These are phyloP conservation scores for Falco concolor DNA, from an alignment of 2,797 vertebrate species.

Conservation along the genomic window DNA sequence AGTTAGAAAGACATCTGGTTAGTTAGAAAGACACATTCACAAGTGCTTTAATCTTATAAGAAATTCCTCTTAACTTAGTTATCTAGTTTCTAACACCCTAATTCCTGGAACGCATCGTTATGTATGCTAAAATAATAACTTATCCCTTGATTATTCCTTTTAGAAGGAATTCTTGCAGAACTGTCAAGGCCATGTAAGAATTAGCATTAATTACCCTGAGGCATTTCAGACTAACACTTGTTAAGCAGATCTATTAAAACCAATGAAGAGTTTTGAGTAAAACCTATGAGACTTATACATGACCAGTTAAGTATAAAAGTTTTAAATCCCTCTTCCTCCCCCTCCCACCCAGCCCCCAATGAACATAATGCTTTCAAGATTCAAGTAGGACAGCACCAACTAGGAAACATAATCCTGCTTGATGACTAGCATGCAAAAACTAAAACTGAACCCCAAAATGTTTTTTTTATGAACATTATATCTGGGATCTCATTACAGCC, in stretches of 20 bases:
- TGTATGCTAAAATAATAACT: conserved; percentile 26
- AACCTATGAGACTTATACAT: background rate
- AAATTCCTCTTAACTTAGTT: background rate
- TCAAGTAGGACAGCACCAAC: background rate
- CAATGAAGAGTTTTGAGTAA: conserved; percentile 14
- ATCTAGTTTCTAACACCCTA: background rate
- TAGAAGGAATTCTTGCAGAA: conserved; percentile 9
- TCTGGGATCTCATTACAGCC: background rate
- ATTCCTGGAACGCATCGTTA: conserved; percentile 16
- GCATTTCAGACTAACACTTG: conserved; percentile 33
- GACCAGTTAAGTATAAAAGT: background rate
- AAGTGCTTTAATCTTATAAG: background rate
- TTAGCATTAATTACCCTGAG: conserved; percentile 31
- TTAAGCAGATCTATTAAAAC: conserved; percentile 33
- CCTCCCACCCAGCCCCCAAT: background rate
- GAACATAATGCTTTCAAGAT: background rate
- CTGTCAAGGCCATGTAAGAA: conserved; percentile 36
- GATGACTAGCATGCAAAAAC: background rate
- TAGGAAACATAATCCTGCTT: background rate
- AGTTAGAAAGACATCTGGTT: background rate
- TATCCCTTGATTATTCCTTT: conserved; percentile 26
- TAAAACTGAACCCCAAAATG: background rate
- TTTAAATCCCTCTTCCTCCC: background rate
- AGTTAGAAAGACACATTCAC: background rate
- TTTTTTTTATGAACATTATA: background rate